Percentiles rank a stretch among this genome's conserved stretches.
phyloP scores from a whole-genome alignment of 2,797 vertebrate genomes.

The Bradypodion ventrale region DNA sequence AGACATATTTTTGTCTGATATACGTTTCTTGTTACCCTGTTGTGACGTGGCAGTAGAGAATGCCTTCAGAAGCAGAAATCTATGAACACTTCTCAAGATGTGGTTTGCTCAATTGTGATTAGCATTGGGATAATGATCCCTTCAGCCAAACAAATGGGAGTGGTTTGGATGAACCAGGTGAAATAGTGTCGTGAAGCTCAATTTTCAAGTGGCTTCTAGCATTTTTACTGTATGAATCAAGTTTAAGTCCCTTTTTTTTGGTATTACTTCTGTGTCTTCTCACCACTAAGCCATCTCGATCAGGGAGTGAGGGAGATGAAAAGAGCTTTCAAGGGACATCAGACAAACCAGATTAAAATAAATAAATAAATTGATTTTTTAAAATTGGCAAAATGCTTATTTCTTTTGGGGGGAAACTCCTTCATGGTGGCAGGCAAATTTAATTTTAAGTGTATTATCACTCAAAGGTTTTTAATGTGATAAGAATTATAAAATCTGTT shows the following conservation, averaged over 20 bases:
- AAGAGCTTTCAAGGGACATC: too few relatives aligned
- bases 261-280: neutral
- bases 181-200: too few relatives aligned
- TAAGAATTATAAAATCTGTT: too few relatives aligned
- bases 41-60: neutral
- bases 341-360: too few relatives aligned
- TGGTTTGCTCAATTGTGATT: neutral
- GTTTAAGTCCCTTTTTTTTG: neutral
- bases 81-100: neutral
- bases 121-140: neutral
- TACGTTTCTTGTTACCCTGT: neutral
- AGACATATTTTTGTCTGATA: neutral
- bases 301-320: too few relatives aligned
- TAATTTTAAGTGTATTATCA: too few relatives aligned
- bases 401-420: too few relatives aligned
- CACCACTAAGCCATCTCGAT: neutral
- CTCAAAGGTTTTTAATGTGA: too few relatives aligned
- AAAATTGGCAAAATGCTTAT: too few relatives aligned
- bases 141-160: neutral
- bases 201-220: neutral
- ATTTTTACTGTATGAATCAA: neutral
- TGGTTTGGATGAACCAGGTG: neutral
- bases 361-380: too few relatives aligned
- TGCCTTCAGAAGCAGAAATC: neutral
- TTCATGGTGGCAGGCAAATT: too few relatives aligned